A percentile compares a stretch with the other conserved stretches of the same genome.
These are phyloP conservation scores for Zaprionus inermis DNA, from an alignment of 1,140 invertebrate genomes.

Conservation along the genomic window DNA sequence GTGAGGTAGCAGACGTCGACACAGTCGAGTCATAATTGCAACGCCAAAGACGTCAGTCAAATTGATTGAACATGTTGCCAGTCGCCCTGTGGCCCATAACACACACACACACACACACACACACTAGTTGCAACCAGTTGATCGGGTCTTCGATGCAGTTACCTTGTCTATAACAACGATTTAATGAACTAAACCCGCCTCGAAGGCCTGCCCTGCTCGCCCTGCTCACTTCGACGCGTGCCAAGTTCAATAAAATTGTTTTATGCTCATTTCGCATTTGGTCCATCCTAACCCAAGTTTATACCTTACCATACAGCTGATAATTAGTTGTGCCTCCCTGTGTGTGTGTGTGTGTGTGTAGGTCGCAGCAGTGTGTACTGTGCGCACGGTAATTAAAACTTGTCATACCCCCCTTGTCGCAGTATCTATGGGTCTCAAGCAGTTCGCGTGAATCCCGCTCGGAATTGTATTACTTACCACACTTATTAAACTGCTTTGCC, in stretches of 20 bases:
- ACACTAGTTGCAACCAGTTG: neutral
- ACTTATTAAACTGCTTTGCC: conserved; percentile 13
- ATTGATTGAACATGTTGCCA: conserved; percentile 62
- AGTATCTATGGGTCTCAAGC: conserved; percentile 2
- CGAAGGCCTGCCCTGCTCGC: neutral
- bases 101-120: neutral
- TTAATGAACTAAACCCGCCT: conserved; percentile 21
- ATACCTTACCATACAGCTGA: too few species aligned
- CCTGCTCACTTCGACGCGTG: neutral
- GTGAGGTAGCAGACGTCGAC: too few species aligned
- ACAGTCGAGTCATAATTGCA: conserved; percentile 25
- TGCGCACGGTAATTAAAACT: conserved; percentile 26
- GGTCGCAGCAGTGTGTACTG: conserved; percentile 13
- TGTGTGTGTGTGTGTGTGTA: conserved; percentile 9
- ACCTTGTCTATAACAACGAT: neutral
- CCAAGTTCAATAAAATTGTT: conserved; percentile 17
- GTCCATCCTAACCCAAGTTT: too few species aligned
- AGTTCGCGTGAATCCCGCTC: neutral
- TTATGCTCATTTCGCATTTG: neutral
- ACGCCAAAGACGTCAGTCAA: conserved; percentile 39
- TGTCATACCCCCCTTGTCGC: conserved; percentile 1
- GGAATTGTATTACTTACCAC: conserved; percentile 1
- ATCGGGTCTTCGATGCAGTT: neutral
- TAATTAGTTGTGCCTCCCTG: conserved; percentile 5
- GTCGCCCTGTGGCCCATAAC: conserved; percentile 27